Evolutionary conservation across 2,888 invertebrate genomes (phyloP).

Genomic region (Serripes groenlandicus): DNA sequence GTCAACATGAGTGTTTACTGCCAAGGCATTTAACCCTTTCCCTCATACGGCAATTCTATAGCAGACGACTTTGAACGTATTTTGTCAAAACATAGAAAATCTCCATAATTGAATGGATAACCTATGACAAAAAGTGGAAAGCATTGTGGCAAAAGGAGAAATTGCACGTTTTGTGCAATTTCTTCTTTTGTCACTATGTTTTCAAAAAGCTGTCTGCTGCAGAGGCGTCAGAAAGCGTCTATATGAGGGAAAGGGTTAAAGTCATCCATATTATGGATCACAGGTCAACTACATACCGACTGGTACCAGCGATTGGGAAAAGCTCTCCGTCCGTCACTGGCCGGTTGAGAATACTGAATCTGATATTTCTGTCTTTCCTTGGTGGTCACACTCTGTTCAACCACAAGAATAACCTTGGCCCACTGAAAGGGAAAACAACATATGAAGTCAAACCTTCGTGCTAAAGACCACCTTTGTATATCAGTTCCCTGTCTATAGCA

Average conservation of each 20-base stretch:
- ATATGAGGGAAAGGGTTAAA: not conserved
- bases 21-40: not conserved
- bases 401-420: slow-evolving; percentile 98
- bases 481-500: no score
- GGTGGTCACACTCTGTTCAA: slow-evolving; percentile 98
- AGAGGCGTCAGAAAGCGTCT: not conserved
- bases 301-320: slow-evolving; percentile 95
- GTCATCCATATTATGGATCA: not conserved
- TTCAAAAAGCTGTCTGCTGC: not conserved
- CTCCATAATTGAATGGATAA: not conserved
- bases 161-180: not conserved
- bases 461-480: no score
- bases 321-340: slow-evolving; percentile 92
- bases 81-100: no score
- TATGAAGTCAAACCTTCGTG: no score
- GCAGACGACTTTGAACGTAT: not conserved
- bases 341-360: slow-evolving; percentile 97
- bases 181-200: not conserved
- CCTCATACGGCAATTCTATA: not conserved
- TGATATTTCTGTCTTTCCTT: slow-evolving; percentile 94
- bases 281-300: slow-evolving; percentile 89
- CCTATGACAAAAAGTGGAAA: not conserved
- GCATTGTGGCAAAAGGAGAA: not conserved
- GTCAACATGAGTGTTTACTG: no score
- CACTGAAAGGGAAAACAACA: slow-evolving; percentile 88